These are phyloP conservation scores for Oreochromis mossambicus DNA, from an alignment of 2,797 vertebrate genomes.

Conservation along the genomic window DNA sequence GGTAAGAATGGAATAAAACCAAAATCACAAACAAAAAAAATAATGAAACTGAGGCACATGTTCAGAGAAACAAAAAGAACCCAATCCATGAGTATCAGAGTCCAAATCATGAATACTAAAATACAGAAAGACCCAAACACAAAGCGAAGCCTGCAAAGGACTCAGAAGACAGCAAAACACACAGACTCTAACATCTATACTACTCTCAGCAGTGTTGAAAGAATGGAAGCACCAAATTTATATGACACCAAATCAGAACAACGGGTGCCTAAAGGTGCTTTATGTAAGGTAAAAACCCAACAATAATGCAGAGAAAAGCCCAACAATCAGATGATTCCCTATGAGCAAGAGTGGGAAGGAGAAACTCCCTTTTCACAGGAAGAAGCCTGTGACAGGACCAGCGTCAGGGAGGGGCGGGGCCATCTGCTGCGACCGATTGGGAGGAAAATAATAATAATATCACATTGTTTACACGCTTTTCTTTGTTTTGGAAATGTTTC, in stretches of 20 bases:
- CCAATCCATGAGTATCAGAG: neutral
- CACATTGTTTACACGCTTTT: neutral
- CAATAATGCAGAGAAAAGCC: neutral
- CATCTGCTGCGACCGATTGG: neutral
- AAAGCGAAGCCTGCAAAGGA: neutral
- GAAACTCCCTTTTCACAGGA: neutral
- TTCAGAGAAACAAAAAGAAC: neutral
- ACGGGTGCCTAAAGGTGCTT: neutral
- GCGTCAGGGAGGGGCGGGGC: neutral
- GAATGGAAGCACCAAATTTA: neutral
- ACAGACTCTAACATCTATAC: neutral
- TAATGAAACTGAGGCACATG: neutral
- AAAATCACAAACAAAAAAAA: neutral
- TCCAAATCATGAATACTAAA: neutral
- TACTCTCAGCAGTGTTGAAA: neutral
- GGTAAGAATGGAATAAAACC: neutral
- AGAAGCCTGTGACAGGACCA: neutral
- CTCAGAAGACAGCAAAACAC: neutral
- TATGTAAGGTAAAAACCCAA: neutral
- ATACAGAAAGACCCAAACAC: neutral
- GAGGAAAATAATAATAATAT: neutral
- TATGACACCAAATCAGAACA: rapidly evolving
- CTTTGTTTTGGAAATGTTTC: neutral
- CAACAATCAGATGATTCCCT: rapidly evolving
- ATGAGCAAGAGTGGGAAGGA: neutral